Base-by-base conservation (phyloP, 2,888 invertebrate genomes). In the Amiota mariae region DNA sequence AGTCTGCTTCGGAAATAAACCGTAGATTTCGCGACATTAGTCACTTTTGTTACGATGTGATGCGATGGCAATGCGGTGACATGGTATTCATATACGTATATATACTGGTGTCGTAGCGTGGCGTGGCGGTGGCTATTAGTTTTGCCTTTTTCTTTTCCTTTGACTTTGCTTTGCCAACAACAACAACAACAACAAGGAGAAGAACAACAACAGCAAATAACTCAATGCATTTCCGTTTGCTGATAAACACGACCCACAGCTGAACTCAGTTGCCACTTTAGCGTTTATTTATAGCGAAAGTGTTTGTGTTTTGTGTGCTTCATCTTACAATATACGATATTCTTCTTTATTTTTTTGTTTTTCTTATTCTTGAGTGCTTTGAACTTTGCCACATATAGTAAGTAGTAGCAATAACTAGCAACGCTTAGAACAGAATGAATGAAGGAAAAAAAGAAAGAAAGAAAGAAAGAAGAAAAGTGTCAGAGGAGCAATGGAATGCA, bases 381-480 rank as follows among this genome's bases (percentile, higher is more conserved):
- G 83, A 83, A 85, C 83, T 83, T 82, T 83, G 54, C n/a, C 13
- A 13, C 54, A 54, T 54, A 15, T 54, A 13, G n/a, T 13, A n/a
- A n/a, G 54, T 54, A 54, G 15, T 47, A 20, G 15, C 49, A 68
- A 36, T 6, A 36, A 36, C 36, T 36, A 36, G 24, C 6, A 36
- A 36, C 36, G 6, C 36, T 36, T 36, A 36, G 36, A 36, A 36
- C 36, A 36, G 6, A 36, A 6, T 36, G 3, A 24, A 2, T 2
- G 24, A 24, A 2, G 3, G 47, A 64, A 13, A 75, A 24, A 24
- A 2, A 24, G 24, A 24, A 2, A 24, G 47, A 64, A 13, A 75
- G 83, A 82, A 83, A 85, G 83, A 82, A 83, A 85, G 83, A 82
- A 81, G 81, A 78, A 76, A 77, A 81, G 81, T 81, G 85, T 84